phyloP scores from a whole-genome alignment of 2,797 vertebrate species.

The Nyctalus aviator region DNA sequence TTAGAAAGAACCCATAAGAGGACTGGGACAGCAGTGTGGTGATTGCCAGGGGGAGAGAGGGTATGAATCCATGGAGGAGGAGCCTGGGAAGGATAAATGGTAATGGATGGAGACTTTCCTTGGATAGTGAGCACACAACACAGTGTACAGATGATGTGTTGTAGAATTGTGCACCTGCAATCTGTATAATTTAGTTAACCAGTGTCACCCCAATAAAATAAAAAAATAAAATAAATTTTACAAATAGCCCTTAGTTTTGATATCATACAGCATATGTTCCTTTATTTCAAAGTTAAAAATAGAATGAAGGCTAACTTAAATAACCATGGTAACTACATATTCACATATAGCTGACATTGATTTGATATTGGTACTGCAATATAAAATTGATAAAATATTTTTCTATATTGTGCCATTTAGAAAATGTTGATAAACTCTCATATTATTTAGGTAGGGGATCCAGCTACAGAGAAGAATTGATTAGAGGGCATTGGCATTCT shows the following conservation, averaged over 20 bases:
- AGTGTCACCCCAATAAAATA: not conserved
- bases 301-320: conserved; percentile 4
- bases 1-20: not conserved
- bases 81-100: not conserved
- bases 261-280: not conserved
- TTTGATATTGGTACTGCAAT: not conserved
- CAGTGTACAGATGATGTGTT: not conserved
- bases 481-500: not conserved
- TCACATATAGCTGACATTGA: not conserved
- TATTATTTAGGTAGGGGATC: not conserved
- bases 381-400: conserved; percentile 42
- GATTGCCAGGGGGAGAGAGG: not conserved
- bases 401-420: conserved; percentile 54
- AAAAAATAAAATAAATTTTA: not conserved
- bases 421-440: conserved; percentile 66
- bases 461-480: conserved; percentile 62
- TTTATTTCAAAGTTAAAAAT: conserved; percentile 56
- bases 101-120: not conserved
- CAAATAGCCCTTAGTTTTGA: not conserved
- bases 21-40: not conserved
- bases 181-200: not conserved
- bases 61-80: not conserved
- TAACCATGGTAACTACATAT: not conserved
- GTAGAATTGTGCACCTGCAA: not conserved
- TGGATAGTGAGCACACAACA: not conserved